Conservation (phyloP, 2,797 vertebrate genomes). For the Tamandua tetradactyla region DNA sequence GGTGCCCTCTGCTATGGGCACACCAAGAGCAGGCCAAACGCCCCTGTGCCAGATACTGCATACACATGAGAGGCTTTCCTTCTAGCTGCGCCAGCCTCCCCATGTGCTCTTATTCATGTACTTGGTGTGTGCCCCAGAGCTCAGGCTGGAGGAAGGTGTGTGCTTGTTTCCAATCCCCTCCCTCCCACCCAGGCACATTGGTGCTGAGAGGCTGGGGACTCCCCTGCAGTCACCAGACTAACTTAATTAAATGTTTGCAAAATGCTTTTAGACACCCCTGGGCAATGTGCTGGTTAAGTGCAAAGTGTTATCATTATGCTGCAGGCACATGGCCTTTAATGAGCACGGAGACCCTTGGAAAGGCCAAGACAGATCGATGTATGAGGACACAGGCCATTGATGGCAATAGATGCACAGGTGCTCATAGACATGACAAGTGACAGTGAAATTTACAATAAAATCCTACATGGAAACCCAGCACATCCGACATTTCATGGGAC, state of each 20-base stretch:
- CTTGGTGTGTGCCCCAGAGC: background rate
- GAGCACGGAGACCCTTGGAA: constrained; percentile 59
- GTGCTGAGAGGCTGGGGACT: constrained; percentile 25
- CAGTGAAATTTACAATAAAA: background rate
- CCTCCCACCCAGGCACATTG: background rate
- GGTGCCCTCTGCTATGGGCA: background rate
- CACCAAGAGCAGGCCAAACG: background rate
- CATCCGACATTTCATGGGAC: background rate
- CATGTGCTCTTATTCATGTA: fast-evolving
- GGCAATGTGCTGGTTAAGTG: constrained; percentile 54
- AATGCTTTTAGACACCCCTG: constrained; percentile 68
- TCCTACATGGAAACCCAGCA: background rate
- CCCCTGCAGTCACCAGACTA: constrained; percentile 31
- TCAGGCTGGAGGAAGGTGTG: background rate
- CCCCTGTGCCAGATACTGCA: background rate
- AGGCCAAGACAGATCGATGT: constrained; percentile 61
- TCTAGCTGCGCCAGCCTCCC: background rate
- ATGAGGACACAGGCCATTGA: constrained; percentile 59
- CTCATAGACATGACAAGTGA: constrained; percentile 29
- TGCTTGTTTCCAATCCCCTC: background rate
- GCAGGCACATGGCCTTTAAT: constrained; percentile 57
- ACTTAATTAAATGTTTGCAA: constrained; percentile 75
- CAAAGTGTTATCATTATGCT: constrained; percentile 62
- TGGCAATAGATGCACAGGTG: constrained; percentile 1
- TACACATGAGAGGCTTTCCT: background rate